Conservation (phyloP, 2,888 invertebrate genomes). For the Catocala fraxini region DNA sequence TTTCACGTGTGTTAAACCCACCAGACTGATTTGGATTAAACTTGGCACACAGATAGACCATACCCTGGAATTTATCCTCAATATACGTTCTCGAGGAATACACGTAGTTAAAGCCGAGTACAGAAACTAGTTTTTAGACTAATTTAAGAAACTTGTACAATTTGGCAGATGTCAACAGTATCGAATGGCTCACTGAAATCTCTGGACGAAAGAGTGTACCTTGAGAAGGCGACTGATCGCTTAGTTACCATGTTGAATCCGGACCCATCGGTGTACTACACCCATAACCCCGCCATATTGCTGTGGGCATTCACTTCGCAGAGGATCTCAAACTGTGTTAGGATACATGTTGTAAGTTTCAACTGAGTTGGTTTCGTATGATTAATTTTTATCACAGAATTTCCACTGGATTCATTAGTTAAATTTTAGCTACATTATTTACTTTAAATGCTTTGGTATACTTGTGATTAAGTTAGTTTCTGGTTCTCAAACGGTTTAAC, state of each 20-base stretch:
- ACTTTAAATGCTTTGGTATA: too few species aligned
- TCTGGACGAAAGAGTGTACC: constrained; percentile 70
- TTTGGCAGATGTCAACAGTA: constrained; percentile 63
- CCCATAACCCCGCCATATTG: constrained; percentile 78
- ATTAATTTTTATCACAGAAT: background rate
- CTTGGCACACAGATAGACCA: too few species aligned
- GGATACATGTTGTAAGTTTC: constrained; percentile 70
- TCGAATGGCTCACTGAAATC: constrained; percentile 72
- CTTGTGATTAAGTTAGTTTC: too few species aligned
- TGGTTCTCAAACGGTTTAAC: too few species aligned
- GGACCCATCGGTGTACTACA: constrained; percentile 71
- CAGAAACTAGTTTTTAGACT: too few species aligned
- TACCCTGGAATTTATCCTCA: background rate
- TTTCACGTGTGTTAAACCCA: too few species aligned
- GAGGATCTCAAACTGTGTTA: constrained; percentile 68
- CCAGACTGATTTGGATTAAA: too few species aligned
- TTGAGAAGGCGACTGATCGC: constrained; percentile 77
- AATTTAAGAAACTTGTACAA: too few species aligned
- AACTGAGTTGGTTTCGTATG: background rate
- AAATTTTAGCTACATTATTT: too few species aligned
- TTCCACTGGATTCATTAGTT: too few species aligned
- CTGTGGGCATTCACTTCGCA: constrained; percentile 78
- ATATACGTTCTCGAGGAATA: too few species aligned
- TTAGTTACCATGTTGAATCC: constrained; percentile 69
- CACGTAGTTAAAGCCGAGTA: too few species aligned